Evolutionary conservation across 1,140 invertebrate species (phyloP), one percentile per base, ranked within the genome.

Genomic region (Rhysida immarginata): DNA sequence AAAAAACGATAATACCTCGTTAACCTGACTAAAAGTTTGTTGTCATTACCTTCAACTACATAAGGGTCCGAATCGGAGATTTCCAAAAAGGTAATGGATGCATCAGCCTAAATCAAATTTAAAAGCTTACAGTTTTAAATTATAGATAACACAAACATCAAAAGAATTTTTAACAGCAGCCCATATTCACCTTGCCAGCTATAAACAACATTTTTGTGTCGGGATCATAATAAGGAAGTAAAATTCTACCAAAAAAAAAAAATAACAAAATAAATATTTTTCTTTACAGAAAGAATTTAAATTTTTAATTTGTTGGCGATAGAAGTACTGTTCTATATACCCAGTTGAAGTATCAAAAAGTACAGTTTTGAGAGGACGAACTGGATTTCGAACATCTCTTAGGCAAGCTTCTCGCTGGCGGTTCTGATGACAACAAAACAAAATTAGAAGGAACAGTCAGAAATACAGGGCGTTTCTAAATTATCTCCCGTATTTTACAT

Each of bases 181-280:
- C 26, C n/a, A 35, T n/a, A 25, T 56, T 61, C 60, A 71, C 71
- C 65, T 95, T 93, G n/a, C 89, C 90, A 62, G 85, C 84, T 29
- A 95, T 70, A 71, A 95, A 95, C 23, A 95, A 74, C 90, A 95
- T 93, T 60, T 86, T 85, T 21, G 92, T 95, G 62, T 95, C 91
- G 27, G 84, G 70, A 75, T 95, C 91, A 68, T 81, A 92, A 0
- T 93, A 70, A 0, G 90, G 89, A 76, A 94, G 90, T 48, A 94
- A 67, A 55, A 90, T 83, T 25, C 78, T 81, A 62, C 26, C 71
- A 66, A 46, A 54, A 53, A 35, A 61, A 61, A 65, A 61, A 59
- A 56, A 35, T n/a, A n/a, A n/a, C n/a, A n/a, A n/a, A n/a, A n/a
- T n/a, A n/a, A n/a, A n/a, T n/a, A n/a, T n/a, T n/a, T n/a, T n/a